phyloP scores from a whole-genome alignment of 1,140 invertebrate species.

The Nylanderia fulva region DNA sequence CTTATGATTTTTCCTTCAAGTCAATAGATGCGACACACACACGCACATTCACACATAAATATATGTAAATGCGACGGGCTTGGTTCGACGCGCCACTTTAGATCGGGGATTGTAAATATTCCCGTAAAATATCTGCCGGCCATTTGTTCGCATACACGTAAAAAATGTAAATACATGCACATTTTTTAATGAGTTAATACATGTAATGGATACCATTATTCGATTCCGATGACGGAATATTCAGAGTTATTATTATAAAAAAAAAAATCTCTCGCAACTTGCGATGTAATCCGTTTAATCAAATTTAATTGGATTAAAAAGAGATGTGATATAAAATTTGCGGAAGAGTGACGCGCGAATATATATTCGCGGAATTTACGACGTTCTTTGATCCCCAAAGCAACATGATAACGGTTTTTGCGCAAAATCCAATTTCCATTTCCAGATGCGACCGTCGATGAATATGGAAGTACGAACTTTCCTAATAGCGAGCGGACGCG shows the following conservation, averaged over 20 bases:
- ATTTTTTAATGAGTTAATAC: conserved; percentile 43
- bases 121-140: conserved; percentile 51
- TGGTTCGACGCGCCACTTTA: conserved; percentile 45
- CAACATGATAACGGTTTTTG: conserved; percentile 53
- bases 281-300: background rate
- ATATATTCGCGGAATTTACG: conserved; percentile 1
- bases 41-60: background rate
- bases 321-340: background rate
- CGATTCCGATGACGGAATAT: too few species aligned
- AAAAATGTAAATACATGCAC: conserved; percentile 52
- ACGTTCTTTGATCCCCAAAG: conserved; percentile 33
- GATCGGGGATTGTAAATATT: conserved; percentile 67
- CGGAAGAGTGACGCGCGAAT: background rate
- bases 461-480: conserved; percentile 68
- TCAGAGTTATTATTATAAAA: background rate
- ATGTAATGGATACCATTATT: background rate
- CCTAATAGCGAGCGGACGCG: conserved; percentile 40
- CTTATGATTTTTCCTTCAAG: conserved; percentile 55
- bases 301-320: conserved; percentile 12
- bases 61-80: conserved; percentile 5
- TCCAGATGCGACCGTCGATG: conserved; percentile 65
- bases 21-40: conserved; percentile 57
- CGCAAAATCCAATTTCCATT: conserved; percentile 52
- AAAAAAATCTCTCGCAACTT: background rate
- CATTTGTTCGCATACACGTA: conserved; percentile 30